Base-by-base conservation (phyloP, 1,140 invertebrate species). In the Drosophila funebris region DNA sequence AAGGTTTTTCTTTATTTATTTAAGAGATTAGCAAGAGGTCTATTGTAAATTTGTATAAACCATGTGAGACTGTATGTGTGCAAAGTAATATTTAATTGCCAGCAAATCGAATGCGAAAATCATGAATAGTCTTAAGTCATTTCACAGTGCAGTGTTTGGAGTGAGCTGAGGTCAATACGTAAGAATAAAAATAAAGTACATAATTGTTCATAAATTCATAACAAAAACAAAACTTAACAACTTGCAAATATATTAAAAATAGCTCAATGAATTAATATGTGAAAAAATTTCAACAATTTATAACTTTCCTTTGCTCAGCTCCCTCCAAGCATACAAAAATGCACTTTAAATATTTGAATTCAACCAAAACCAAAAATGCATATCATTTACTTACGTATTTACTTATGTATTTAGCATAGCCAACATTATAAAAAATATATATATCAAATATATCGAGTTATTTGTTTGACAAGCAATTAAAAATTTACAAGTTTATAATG, bases 41-140 rank as follows among this genome's bases (percentile, higher is more conserved):
- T 74, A 77, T 73, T 78, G 80, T 85, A 79, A 48, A 73, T 76
- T 61, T 78, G 58, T 75, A 73, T 69, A 76, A 82, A 75, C 58
- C 63, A 56, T 50, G 63, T 76, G 76, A 88, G 78, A 84, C 81
- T 84, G 81, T 79, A 76, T 84, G 73, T 79, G 81, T 84, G 81
- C 81, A 84, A 84, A 84, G 73, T 70, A 80, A 81, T 37, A 61
- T 67, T 63, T 56, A 78, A 70, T 48, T 69, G 68, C 69, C 22
- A 22, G 24, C n/a, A 60, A 58, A 37, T 44, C 9, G 1, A 33
- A 31, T 53, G 11, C 5, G 37, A 41, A 31, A 36, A 20, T 7
- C 16, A 18, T 31, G 8, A 27, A 14, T 39, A 27, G 16, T 14
- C 2, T 41, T 27, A 57, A 31, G 29, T 4, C 53, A 6, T 27